These are phyloP conservation scores for Dicyrtomina minuta DNA, from an alignment of 2,888 invertebrate species.

Conservation along the genomic window DNA sequence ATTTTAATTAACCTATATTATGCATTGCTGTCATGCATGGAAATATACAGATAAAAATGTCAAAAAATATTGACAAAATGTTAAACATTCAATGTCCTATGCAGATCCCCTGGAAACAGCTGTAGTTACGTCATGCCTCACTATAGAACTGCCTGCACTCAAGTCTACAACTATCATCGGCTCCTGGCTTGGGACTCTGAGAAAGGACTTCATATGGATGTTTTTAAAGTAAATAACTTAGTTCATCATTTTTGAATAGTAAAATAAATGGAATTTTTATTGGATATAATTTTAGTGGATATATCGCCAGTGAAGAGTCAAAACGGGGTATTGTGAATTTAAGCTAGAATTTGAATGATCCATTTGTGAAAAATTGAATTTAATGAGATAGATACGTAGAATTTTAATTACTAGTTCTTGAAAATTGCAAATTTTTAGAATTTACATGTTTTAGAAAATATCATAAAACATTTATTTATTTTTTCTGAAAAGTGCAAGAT, in stretches of 20 bases:
- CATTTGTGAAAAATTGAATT: background rate
- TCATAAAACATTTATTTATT: too few species aligned
- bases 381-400: too few species aligned
- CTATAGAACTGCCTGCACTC: constrained; percentile 76
- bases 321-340: background rate
- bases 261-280: background rate
- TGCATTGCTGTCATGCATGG: too few species aligned
- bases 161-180: constrained; percentile 80
- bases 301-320: background rate
- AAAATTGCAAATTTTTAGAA: too few species aligned
- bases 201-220: constrained; percentile 77
- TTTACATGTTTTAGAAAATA: too few species aligned
- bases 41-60: too few species aligned
- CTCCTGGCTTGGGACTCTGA: constrained; percentile 78
- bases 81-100: too few species aligned
- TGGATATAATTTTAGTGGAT: background rate
- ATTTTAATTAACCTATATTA: too few species aligned
- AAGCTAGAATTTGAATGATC: background rate
- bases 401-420: too few species aligned
- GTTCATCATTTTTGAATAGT: background rate
- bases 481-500: too few species aligned
- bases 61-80: too few species aligned
- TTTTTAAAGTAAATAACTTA: constrained; percentile 70
- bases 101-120: constrained; percentile 70
- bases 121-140: constrained; percentile 78